Evolutionary conservation across 2,888 invertebrate species (phyloP).

Genomic region (Lasioglossum marginatum): DNA sequence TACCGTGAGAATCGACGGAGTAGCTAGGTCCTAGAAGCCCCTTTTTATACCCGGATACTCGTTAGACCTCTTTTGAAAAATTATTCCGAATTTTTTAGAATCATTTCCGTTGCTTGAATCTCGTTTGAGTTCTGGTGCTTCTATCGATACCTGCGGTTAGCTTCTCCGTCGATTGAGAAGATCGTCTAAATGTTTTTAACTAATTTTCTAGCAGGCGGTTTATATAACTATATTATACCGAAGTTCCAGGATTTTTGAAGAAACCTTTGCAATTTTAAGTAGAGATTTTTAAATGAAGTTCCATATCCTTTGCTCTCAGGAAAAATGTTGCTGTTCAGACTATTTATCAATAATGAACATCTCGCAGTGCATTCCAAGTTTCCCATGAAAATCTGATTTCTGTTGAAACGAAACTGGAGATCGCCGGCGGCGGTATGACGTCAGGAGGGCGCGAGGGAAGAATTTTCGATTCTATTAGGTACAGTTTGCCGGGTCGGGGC

Average conservation of each 20-base stretch:
- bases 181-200: background rate
- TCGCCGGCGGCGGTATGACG: slow-evolving; percentile 9
- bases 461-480: slow-evolving; percentile 47
- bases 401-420: slow-evolving; percentile 32
- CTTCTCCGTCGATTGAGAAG: background rate
- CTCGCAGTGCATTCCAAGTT: background rate
- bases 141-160: background rate
- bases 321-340: background rate
- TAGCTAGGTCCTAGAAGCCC: background rate
- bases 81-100: background rate
- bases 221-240: background rate
- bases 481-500: slow-evolving; percentile 16
- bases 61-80: background rate
- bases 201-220: background rate
- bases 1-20: background rate
- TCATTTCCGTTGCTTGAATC: background rate
- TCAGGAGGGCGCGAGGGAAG: background rate
- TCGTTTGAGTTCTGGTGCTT: background rate
- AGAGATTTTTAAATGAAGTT: background rate
- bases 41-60: background rate
- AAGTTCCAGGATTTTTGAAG: too few relatives aligned
- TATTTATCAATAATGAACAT: background rate
- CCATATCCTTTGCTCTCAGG: background rate
- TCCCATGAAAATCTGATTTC: background rate
- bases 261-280: too few relatives aligned